Base-by-base conservation (phyloP, 1,140 invertebrate genomes). In the Calosoma granatense region DNA sequence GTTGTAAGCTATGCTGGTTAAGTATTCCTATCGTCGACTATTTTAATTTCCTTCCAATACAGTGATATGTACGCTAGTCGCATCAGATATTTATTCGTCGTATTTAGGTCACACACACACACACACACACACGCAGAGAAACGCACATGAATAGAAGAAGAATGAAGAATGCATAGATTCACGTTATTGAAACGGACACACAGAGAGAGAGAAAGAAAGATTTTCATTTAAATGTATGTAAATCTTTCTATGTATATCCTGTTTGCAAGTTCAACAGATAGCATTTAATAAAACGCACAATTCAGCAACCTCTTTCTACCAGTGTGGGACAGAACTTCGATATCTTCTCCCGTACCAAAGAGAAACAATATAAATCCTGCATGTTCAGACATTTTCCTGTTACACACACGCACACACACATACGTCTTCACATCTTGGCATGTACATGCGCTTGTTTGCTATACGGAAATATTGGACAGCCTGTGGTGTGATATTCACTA, bases 381-480 rank as follows among this genome's bases (percentile, higher is more conserved):
- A 36, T 36, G 26, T n/a, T 36, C 26, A 36, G n/a, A n/a, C 6
- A 36, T 36, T 36, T n/a, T 36, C n/a, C n/a, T 36, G 6, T 15
- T 17, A 51, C 43, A 51, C 43, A 51, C 43, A 51, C 43, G 17
- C 43, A 51, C 43, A 51, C 43, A 51, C 43, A 51, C 43, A 51
- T 51, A 51, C 19, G 17, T 51, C 6, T 17, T 11, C 17, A 51
- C 19, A 51, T 51, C n/a, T n/a, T n/a, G n/a, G n/a, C n/a, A 51
- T 17, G 17, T 51, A 51, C 19, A 51, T 51, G n/a, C n/a, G n/a
- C n/a, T n/a, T n/a, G n/a, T n/a, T n/a, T n/a, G n/a, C n/a, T n/a
- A n/a, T n/a, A n/a, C n/a, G n/a, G n/a, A n/a, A n/a, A n/a, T n/a
- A n/a, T n/a, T n/a, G n/a, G n/a, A n/a, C n/a, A n/a, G n/a, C n/a